Evolutionary conservation across 1,140 invertebrate genomes (phyloP).

Genomic region (Orius insidiosus): DNA sequence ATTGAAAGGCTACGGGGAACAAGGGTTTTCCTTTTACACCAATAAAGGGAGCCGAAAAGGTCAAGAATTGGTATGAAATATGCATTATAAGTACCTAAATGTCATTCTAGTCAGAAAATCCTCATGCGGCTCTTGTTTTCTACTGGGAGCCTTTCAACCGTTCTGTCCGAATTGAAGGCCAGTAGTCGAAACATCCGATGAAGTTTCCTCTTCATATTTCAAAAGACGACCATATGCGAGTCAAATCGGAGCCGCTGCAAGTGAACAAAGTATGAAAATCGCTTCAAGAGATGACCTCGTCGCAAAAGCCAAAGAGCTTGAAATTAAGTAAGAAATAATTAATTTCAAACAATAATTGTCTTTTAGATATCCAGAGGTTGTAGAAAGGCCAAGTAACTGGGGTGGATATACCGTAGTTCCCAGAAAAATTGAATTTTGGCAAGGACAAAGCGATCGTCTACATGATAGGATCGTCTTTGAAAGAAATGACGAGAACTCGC

Average conservation of each 20-base stretch:
- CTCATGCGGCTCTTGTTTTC: conserved; percentile 52
- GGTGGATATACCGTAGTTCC: conserved; percentile 67
- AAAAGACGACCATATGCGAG: conserved; percentile 57
- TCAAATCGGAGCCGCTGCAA: conserved; percentile 68
- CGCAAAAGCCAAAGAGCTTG: conserved; percentile 43
- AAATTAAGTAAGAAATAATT: conserved; percentile 28
- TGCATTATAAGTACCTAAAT: not conserved
- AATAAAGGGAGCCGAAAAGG: conserved; percentile 69
- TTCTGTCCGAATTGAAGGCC: conserved; percentile 71
- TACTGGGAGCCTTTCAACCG: conserved; percentile 71
- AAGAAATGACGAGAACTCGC: not conserved
- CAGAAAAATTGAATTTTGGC: conserved; percentile 80
- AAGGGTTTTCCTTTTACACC: conserved; percentile 71
- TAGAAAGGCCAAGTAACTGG: conserved; percentile 3
- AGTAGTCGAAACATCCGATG: conserved; percentile 49
- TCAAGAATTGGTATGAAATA: conserved; percentile 36
- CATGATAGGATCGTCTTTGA: conserved; percentile 77
- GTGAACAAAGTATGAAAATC: conserved; percentile 67
- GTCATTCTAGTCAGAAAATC: conserved; percentile 9
- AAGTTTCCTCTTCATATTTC: conserved; percentile 71
- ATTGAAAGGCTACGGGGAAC: conserved; percentile 49
- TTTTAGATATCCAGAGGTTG: not conserved
- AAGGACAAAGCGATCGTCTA: conserved; percentile 80
- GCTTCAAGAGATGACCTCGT: conserved; percentile 48
- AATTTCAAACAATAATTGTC: too few relatives aligned